phyloP scores from a whole-genome alignment of 2,888 invertebrate genomes.

The Entomobrya multifasciata region DNA sequence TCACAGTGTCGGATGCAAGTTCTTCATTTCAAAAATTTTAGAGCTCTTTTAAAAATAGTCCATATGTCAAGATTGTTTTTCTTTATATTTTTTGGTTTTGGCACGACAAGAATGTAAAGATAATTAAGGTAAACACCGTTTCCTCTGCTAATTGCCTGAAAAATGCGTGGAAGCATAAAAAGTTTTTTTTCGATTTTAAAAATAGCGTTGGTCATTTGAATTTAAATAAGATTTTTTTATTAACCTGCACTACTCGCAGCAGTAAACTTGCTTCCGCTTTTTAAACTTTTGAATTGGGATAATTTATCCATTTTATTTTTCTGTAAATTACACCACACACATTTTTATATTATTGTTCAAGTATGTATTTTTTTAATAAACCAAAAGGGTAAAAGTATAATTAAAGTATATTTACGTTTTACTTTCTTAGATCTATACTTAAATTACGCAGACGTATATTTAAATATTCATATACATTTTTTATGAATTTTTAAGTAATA shows the following conservation, averaged over 20 bases:
- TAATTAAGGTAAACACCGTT: not conserved
- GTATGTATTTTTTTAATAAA: not conserved
- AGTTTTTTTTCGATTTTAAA: not conserved
- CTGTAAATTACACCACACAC: no score
- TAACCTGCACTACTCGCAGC: no score
- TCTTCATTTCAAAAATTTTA: conserved; percentile 18
- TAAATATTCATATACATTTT: not conserved
- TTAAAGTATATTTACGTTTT: not conserved
- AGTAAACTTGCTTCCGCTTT: no score
- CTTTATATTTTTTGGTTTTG: not conserved
- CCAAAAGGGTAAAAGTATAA: not conserved
- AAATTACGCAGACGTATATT: no score
- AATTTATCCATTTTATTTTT: no score
- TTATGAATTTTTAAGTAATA: conserved; percentile 5
- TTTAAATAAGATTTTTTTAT: no score
- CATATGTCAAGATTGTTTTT: conserved; percentile 6
- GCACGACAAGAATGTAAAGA: conserved; percentile 23
- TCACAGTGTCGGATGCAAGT: no score
- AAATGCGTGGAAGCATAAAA: conserved; percentile 2
- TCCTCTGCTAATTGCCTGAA: no score
- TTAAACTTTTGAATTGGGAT: no score
- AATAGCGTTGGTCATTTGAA: not conserved
- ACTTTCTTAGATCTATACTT: not conserved
- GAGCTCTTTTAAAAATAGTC: not conserved
- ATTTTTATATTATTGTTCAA: conserved; percentile 15